phyloP scores from a whole-genome alignment of 64 coral and sea anemone genomes.

The Catalaphyllia jardinei region DNA sequence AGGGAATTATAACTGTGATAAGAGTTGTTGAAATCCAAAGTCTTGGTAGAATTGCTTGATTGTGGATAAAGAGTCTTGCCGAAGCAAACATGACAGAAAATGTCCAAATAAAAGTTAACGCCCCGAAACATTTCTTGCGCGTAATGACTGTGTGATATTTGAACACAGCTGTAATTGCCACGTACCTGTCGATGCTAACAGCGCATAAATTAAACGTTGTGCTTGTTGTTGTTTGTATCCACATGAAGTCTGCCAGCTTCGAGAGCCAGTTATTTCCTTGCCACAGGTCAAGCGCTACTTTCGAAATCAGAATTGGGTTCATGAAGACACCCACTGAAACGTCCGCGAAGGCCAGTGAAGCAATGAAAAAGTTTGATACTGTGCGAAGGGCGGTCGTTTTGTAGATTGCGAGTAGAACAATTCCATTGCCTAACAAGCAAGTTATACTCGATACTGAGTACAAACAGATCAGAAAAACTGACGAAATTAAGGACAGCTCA shows the following conservation, averaged over 20 bases:
- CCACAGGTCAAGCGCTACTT: conserved; percentile 37
- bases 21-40: conserved; percentile 52
- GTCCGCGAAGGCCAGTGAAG: conserved; percentile 66
- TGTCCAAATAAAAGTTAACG: conserved; percentile 24
- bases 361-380: conserved; percentile 74
- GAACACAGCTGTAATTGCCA: conserved; percentile 44
- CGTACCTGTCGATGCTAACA: conserved; percentile 54
- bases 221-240: conserved; percentile 57
- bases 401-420: conserved; percentile 71
- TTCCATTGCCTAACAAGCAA: conserved; percentile 44
- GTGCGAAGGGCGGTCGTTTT: conserved; percentile 35
- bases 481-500: neutral
- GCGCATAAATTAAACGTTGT: conserved; percentile 60
- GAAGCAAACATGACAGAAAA: conserved; percentile 47
- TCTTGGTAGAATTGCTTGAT: conserved; percentile 6
- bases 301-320: conserved; percentile 68
- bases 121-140: neutral
- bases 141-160: conserved; percentile 29
- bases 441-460: conserved; percentile 25
- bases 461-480: neutral
- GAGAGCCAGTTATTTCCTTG: conserved; percentile 63
- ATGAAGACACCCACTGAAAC: conserved; percentile 64
- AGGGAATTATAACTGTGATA: conserved; percentile 38
- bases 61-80: conserved; percentile 23
- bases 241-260: conserved; percentile 48